Evolutionary conservation across 1,140 invertebrate genomes (phyloP).

Genomic region (Drosophila murphyi): DNA sequence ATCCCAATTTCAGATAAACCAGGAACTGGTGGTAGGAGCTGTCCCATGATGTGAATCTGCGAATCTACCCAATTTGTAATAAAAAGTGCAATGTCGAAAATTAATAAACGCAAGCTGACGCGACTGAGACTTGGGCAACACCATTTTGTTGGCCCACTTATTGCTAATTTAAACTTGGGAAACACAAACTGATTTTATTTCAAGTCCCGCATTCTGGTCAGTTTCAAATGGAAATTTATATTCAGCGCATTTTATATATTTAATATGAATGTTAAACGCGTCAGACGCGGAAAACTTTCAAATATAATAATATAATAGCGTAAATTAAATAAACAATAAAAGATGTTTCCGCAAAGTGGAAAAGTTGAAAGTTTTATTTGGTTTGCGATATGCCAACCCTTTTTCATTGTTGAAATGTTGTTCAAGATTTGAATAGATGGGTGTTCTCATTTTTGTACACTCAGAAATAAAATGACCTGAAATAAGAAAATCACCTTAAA

Average conservation of each 20-base stretch:
- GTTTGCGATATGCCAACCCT: constrained; percentile 10
- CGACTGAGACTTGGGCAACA: constrained; percentile 32
- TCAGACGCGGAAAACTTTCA: constrained; percentile 24
- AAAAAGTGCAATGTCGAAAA: constrained; percentile 64
- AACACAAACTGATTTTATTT: not conserved
- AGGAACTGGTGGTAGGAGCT: no score
- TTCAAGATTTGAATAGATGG: constrained; percentile 27
- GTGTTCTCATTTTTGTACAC: constrained; percentile 32
- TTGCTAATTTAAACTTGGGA: constrained; percentile 37
- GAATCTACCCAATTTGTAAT: constrained; percentile 54
- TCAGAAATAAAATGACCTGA: no score
- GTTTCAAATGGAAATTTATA: no score
- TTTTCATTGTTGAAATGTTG: constrained; percentile 13
- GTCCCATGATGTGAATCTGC: not conserved
- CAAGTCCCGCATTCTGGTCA: not conserved
- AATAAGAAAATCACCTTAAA: no score
- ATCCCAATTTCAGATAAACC: no score
- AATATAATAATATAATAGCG: constrained; percentile 36
- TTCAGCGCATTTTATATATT: not conserved
- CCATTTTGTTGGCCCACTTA: constrained; percentile 49
- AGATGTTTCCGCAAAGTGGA: constrained; percentile 7
- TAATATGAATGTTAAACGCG: not conserved
- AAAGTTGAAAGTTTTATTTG: constrained; percentile 30
- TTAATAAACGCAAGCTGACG: constrained; percentile 61
- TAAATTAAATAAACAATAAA: constrained; percentile 56